phyloP scores from a whole-genome alignment of 1,140 invertebrate species.

The Amphibalanus amphitrite region DNA sequence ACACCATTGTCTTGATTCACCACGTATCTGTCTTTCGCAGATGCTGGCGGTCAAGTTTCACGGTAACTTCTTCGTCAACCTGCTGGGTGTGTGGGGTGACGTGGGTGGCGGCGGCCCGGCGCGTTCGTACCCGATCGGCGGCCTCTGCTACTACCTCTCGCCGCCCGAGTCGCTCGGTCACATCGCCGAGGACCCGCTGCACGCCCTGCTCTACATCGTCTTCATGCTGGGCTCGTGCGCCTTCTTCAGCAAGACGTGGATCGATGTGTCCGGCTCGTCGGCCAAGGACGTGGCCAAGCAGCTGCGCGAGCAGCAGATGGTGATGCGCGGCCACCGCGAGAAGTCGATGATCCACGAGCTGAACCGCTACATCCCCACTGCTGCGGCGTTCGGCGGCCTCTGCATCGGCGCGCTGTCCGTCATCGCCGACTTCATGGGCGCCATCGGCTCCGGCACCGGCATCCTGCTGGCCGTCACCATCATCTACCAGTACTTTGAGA shows the following conservation, averaged over 20 bases:
- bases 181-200: conserved; percentile 89
- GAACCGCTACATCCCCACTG: conserved; percentile 99
- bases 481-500: conserved; percentile 99
- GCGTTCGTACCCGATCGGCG: conserved; percentile 75
- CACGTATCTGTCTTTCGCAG: conserved; percentile 41
- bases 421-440: conserved; percentile 92
- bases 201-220: conserved; percentile 90
- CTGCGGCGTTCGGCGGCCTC: conserved; percentile 94
- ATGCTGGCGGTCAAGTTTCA: conserved; percentile 97
- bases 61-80: conserved; percentile 89
- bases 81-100: conserved; percentile 98
- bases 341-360: conserved; percentile 99
- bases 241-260: conserved; percentile 99
- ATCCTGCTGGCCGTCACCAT: conserved; percentile 97
- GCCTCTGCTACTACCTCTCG: conserved; percentile 96
- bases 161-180: conserved; percentile 93
- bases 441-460: conserved; percentile 72
- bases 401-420: conserved; percentile 98
- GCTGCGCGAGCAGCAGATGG: conserved; percentile 99
- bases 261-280: conserved; percentile 97
- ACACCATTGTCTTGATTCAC: too few species aligned
- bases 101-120: conserved; percentile 90
- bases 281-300: conserved; percentile 99
- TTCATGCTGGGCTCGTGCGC: conserved; percentile 99
- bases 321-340: conserved; percentile 96